Evolutionary conservation across 1,140 invertebrate genomes (phyloP).

Genomic region (Copidosoma floridanum): DNA sequence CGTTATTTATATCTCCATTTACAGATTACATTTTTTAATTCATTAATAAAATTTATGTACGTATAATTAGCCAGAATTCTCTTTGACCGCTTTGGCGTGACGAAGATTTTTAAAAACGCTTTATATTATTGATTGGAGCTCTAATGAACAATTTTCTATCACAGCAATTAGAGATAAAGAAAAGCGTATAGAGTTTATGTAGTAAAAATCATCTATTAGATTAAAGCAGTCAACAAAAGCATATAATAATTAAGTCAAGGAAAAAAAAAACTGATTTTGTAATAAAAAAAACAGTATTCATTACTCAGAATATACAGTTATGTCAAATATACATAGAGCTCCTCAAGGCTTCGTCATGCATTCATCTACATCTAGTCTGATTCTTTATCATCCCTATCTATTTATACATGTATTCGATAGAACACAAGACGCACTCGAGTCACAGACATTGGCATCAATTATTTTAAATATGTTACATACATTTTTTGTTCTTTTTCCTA

Average conservation of each 20-base stretch:
- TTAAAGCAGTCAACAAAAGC: no score
- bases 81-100: background rate
- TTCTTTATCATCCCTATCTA: background rate
- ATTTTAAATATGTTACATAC: conserved; percentile 28
- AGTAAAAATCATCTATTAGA: no score
- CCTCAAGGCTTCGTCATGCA: background rate
- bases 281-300: no score
- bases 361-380: background rate
- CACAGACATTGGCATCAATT: background rate
- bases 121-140: background rate
- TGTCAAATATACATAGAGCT: background rate
- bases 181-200: background rate
- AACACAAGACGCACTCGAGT: background rate
- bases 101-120: background rate
- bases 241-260: no score
- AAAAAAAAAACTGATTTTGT: no score
- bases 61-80: background rate
- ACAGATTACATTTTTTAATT: background rate
- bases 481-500: conserved; percentile 17
- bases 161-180: background rate
- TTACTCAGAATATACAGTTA: background rate
- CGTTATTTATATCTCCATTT: background rate
- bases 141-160: no score
- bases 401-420: background rate
- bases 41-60: conserved; percentile 1